Base-by-base conservation (phyloP, 2,888 invertebrate species). In the Stegophylla sp. region DNA sequence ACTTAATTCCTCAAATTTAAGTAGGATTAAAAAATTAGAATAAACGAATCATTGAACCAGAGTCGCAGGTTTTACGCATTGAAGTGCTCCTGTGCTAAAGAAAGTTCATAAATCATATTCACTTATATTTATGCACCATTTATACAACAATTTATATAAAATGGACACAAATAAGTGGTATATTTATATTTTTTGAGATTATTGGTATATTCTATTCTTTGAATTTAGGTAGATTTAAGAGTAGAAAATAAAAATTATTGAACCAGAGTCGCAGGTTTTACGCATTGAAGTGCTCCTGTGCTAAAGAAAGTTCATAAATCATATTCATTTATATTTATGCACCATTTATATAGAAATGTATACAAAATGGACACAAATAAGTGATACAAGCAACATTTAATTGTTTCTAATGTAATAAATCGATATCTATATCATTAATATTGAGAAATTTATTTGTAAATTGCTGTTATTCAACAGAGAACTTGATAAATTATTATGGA, bases 101-200 rank as follows among this genome's bases (percentile, higher is more conserved):
- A 79, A 69, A 48, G 79, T 79, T 79, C 79, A 79, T 79, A 79
- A 51, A 69, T 48, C 10, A 79, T 41, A 9, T 77, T 77, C 45
- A 41, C 61, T 79, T 79, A 79, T 79, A 61, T 71, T 79, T 79
- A 71, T 79, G 79, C 79, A 79, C 79, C 69, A 51, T 79, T 79
- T 41, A 13, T 79, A 34, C 15, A 9, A 5, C 3, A 45, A 23
- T 61, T 13, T 48, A 23, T 69, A 71, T 10, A 13, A 43, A 41
- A 75, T 75, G 75, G 75, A 51, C 75, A 75, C 75, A 75, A 75
- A 75, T 75, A 75, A 53, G 10, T 75, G 23, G 53, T 53, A 75
- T 41, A 74, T 63, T 74, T 15, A 45, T 61, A 26, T 26, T 5
- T 43, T 15, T 23, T 67, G 10, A 26, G 26, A 15, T 26, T 0